Conservation (phyloP, 2,113 vertebrate species). For the Mohoua ochrocephala region DNA sequence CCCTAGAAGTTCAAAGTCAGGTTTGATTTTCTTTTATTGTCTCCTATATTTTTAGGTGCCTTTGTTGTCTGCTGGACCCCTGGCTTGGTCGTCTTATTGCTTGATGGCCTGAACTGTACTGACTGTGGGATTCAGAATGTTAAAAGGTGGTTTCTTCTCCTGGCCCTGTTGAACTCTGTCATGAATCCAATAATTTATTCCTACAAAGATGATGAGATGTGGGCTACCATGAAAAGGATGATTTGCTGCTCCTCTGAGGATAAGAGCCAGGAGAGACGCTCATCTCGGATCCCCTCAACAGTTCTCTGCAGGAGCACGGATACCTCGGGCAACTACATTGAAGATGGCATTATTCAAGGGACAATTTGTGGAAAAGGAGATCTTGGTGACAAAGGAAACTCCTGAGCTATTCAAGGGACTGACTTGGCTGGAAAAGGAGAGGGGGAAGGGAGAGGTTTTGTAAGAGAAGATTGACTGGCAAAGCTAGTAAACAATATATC, state of each 20-base stretch:
- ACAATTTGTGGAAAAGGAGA: conserved; percentile 57
- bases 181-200: conserved; percentile 99
- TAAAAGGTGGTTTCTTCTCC: conserved; percentile 90
- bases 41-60: conserved; percentile 75
- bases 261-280: conserved; percentile 75
- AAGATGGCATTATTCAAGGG: conserved; percentile 68
- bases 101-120: conserved; percentile 87
- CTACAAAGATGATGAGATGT: conserved; percentile 97
- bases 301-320: conserved; percentile 78
- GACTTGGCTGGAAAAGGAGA: conserved; percentile 27
- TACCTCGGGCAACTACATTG: conserved; percentile 67
- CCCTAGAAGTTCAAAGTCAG: not conserved
- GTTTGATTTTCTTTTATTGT: not conserved
- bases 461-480: conserved; percentile 39
- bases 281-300: conserved; percentile 76
- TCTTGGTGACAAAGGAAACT: conserved; percentile 49
- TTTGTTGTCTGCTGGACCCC: conserved; percentile 98
- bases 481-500: conserved; percentile 36
- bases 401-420: conserved; percentile 20
- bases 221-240: conserved; percentile 88
- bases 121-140: conserved; percentile 79
- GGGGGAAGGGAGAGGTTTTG: conserved; percentile 35
- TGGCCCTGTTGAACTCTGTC: conserved; percentile 91
- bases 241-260: conserved; percentile 80
- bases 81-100: conserved; percentile 85